These are phyloP conservation scores for Microcebus lehilahytsara DNA, from an alignment of 2,113 vertebrate genomes.

Conservation along the genomic window DNA sequence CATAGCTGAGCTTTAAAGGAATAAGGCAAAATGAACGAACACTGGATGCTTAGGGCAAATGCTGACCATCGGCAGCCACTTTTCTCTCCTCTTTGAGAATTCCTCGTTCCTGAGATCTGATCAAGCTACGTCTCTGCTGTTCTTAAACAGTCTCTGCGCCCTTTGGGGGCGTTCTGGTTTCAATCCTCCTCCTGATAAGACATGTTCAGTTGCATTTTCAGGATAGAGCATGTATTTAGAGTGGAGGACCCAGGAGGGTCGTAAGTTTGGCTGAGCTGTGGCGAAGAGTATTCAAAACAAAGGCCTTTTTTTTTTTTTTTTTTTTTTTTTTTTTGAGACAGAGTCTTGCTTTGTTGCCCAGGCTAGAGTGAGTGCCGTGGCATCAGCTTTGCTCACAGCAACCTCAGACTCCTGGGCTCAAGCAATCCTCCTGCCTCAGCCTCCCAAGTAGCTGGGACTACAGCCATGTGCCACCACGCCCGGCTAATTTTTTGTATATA, in stretches of 20 bases:
- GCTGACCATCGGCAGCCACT: not conserved
- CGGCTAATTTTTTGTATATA: too few relatives aligned
- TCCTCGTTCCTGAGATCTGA: not conserved
- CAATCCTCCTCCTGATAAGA: conserved; percentile 12
- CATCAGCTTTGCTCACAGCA: too few relatives aligned
- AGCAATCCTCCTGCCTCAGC: too few relatives aligned
- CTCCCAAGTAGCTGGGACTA: too few relatives aligned
- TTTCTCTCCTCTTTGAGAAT: not conserved
- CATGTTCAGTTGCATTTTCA: not conserved
- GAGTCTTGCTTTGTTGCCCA: too few relatives aligned
- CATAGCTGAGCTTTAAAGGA: not conserved
- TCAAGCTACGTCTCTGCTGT: not conserved
- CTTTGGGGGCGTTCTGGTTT: not conserved
- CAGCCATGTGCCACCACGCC: too few relatives aligned
- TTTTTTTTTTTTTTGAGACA: too few relatives aligned
- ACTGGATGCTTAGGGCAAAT: not conserved
- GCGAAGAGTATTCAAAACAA: not conserved
- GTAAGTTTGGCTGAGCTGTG: not conserved
- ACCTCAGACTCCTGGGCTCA: too few relatives aligned
- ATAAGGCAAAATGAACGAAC: not conserved
- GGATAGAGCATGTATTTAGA: not conserved
- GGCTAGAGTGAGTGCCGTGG: too few relatives aligned
- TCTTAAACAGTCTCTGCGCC: not conserved
- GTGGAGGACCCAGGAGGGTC: not conserved
- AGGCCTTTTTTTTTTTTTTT: not conserved